Conservation (phyloP, 2,888 invertebrate species). For the Xestia ashworthii region DNA sequence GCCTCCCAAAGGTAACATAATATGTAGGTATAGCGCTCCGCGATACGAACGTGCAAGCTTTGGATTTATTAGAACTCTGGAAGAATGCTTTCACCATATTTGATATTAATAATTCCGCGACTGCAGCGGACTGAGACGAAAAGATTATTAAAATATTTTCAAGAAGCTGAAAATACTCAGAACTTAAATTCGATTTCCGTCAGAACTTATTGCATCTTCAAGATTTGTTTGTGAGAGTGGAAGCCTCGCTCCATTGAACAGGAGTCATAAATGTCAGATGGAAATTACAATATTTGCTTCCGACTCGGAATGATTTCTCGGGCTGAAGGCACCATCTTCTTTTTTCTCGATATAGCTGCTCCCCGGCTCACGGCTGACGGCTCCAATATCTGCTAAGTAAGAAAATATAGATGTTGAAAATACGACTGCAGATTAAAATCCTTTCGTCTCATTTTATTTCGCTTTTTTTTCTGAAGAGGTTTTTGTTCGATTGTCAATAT, state of each 20-base stretch:
- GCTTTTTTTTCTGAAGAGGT: not conserved
- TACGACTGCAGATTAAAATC: not conserved
- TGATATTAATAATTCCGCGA: not conserved
- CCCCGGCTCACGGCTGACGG: too few species aligned
- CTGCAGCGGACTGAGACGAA: not conserved
- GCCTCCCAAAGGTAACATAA: conserved; percentile 6
- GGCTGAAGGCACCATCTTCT: not conserved
- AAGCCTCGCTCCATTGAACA: not conserved
- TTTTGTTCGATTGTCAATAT: not conserved
- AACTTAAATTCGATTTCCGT: not conserved
- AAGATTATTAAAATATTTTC: conserved; percentile 1
- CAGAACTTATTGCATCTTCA: not conserved
- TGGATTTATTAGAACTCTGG: not conserved
- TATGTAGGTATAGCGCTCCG: not conserved
- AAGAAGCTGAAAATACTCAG: not conserved
- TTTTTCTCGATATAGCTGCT: not conserved
- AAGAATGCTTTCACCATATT: not conserved
- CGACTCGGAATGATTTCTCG: conserved; percentile 2
- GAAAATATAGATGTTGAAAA: not conserved
- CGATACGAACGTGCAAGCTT: not conserved
- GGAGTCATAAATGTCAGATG: not conserved
- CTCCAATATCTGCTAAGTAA: not conserved
- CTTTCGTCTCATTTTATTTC: not conserved
- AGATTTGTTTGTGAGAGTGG: not conserved
- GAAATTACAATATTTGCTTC: not conserved